Evolutionary conservation across 2,888 invertebrate genomes (phyloP), one percentile per base, ranked within the genome.

Genomic region (Mechanitis messenoides): DNA sequence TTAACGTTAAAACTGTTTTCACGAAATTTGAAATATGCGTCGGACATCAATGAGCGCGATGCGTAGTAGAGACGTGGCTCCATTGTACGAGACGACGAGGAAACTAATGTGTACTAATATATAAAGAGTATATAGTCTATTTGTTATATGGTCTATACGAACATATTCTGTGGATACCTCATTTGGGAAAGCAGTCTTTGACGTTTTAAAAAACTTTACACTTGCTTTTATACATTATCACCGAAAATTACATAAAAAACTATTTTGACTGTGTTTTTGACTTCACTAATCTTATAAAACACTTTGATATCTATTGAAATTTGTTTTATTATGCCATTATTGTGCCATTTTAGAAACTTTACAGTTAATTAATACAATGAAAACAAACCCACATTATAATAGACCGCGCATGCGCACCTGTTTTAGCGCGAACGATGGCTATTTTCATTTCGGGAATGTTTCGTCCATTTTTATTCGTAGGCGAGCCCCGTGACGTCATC

Each of bases 401-500:
- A 70, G 72, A 72, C 61, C 72, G 73, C 74, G 71, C 72, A 71
- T 76, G 69, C 11, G 11, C 85, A 82, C 78, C 81, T 83, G 85
- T 82, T 85, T 85, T 81, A 75, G 69, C 66, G 74, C 76, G 76
- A 75, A 79, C 66, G 70, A 68, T 62, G 66, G 71, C 73, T 85
- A 83, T 83, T 82, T 81, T 72, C 69, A 72, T 67, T 68, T 69
- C 68, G 42, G 65, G 61, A 63, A 68, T 63, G 60, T 77, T 75
- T 68, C 71, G 73, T 77, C 76, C 77, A 78, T 77, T 75, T 76
- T 78, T 77, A 76, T 73, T 67, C 67, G 76, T 74, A 71, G 75
- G 72, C 74, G 73, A 74, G 73, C 73, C 74, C 76, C 75, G 70
- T 67, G 59, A 70, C 72, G 70, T 73, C 70, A 71, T 53, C 20